phyloP scores from a whole-genome alignment of 92 coral and sea anemone genomes.

The Micromussa lordhowensis region DNA sequence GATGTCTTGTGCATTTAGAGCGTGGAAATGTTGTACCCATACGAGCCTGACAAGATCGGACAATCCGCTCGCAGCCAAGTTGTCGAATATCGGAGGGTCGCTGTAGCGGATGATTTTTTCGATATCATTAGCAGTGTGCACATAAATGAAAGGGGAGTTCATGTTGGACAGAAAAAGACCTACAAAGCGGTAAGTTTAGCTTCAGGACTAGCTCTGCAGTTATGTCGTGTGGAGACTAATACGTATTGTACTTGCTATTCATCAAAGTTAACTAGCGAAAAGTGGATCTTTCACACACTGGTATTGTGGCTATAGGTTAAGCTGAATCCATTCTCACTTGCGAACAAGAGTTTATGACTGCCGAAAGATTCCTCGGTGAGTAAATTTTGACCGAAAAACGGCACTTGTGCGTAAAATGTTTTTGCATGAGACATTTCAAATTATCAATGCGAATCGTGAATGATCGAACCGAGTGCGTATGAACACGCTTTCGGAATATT shows the following conservation, averaged over 20 bases:
- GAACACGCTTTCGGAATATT: background rate
- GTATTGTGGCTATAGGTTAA: conserved; percentile 1
- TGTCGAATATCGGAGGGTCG: conserved; percentile 95
- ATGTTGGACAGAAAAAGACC: conserved; percentile 99
- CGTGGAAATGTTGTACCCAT: conserved; percentile 88
- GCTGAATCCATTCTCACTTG: background rate
- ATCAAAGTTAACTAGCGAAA: conserved; percentile 1
- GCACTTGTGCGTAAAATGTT: conserved; percentile 6
- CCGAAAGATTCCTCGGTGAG: background rate
- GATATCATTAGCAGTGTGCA: conserved; percentile 98
- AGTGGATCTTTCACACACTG: background rate
- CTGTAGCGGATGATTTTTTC: conserved; percentile 98
- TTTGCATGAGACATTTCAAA: conserved; percentile 15
- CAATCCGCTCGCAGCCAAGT: conserved; percentile 77
- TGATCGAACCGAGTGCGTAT: conserved; percentile 12
- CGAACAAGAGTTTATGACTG: background rate
- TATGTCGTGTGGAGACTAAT: background rate
- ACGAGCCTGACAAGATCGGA: conserved; percentile 74
- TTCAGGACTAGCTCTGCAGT: background rate
- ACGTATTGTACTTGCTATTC: background rate
- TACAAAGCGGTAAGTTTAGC: conserved; percentile 92
- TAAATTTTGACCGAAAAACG: conserved; percentile 10
- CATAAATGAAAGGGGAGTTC: conserved; percentile 97
- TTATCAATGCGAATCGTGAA: conserved; percentile 30
- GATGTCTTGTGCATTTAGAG: conserved; percentile 75